Conservation (phyloP, 2,113 vertebrate genomes). For the Emydocephalus ijimae region DNA sequence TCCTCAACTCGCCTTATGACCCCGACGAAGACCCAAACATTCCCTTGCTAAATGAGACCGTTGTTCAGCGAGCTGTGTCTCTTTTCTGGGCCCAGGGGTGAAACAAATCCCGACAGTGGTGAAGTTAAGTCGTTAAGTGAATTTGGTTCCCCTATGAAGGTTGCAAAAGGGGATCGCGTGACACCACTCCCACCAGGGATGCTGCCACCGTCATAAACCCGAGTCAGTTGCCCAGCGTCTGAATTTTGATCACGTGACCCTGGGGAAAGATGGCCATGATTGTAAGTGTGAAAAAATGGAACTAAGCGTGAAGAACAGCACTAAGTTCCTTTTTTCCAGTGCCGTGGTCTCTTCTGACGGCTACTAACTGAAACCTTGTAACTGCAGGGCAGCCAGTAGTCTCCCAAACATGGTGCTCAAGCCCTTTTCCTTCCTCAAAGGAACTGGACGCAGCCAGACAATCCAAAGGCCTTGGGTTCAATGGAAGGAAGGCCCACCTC, state of each 20-base stretch:
- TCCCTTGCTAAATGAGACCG: neutral
- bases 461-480: neutral
- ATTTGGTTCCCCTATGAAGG: neutral
- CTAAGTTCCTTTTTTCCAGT: neutral
- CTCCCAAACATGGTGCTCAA: neutral
- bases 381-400: neutral
- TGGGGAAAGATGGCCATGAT: neutral
- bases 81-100: neutral
- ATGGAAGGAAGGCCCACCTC: too few species aligned
- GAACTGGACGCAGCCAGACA: neutral
- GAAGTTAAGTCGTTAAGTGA: too few species aligned
- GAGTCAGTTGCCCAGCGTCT: neutral
- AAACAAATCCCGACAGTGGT: too few species aligned
- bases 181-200: too few species aligned
- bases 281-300: neutral
- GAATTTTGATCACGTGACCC: neutral
- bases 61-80: neutral
- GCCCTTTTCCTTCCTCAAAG: neutral
- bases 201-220: neutral
- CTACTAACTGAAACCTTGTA: neutral
- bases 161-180: neutral
- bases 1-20: neutral
- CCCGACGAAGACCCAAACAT: neutral
- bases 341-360: neutral
- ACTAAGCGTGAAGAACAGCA: neutral